Percentiles rank a stretch among this genome's conserved stretches.
phyloP scores from a whole-genome alignment of 1,140 invertebrate species.

The Drosophila pectinifera region DNA sequence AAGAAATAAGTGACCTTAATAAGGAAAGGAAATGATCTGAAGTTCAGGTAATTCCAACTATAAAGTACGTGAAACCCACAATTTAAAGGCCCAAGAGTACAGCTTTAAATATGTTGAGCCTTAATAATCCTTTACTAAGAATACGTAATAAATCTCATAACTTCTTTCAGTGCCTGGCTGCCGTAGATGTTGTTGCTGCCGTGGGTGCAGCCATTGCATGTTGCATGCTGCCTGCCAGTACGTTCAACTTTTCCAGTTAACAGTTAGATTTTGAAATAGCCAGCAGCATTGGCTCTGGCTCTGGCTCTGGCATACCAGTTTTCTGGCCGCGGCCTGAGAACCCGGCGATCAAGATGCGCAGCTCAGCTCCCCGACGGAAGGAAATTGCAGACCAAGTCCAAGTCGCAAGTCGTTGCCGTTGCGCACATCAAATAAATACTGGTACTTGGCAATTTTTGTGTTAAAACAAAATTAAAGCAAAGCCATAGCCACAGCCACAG shows the following conservation, averaged over 20 bases:
- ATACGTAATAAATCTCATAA: not conserved
- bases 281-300: slow-evolving; percentile 57
- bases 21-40: not conserved
- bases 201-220: slow-evolving; percentile 80
- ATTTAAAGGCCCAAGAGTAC: not conserved
- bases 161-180: slow-evolving; percentile 7
- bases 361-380: slow-evolving; percentile 62
- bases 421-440: slow-evolving; percentile 79
- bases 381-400: slow-evolving; percentile 69
- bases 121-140: not conserved
- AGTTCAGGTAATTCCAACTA: not conserved
- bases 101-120: not conserved
- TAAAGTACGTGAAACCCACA: too few relatives aligned
- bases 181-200: slow-evolving; percentile 55
- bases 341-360: slow-evolving; percentile 73
- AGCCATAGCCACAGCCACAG: slow-evolving; percentile 73
- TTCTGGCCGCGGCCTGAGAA: slow-evolving; percentile 68
- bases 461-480: slow-evolving; percentile 80
- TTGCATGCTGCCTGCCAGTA: slow-evolving; percentile 75
- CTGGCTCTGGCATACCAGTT: slow-evolving; percentile 72
- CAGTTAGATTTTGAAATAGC: slow-evolving; percentile 83
- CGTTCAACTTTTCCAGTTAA: slow-evolving; percentile 83
- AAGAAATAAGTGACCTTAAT: not conserved
- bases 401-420: slow-evolving; percentile 41
- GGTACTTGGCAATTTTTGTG: slow-evolving; percentile 69